Evolutionary conservation across 2,113 vertebrate species (phyloP), one percentile per base, ranked within the genome.

Genomic region (Rhea americana): DNA sequence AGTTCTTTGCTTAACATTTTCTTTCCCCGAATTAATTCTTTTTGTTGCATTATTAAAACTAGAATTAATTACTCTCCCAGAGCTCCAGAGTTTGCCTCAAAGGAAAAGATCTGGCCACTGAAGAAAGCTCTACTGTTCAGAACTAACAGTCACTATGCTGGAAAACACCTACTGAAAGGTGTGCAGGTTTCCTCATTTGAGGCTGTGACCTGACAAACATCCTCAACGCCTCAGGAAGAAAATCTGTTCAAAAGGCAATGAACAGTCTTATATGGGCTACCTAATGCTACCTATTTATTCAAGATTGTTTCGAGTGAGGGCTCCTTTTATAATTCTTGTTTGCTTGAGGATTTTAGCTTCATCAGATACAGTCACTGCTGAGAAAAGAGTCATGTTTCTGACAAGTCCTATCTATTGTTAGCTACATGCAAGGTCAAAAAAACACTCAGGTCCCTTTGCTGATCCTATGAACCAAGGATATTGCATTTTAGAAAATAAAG

Each of bases 341-440:
- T 90, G 73, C 87, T 89, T 91, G 87, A 80, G 55, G 79, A 87
- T 90, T 93, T 95, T 85, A 66, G 63, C 75, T 93, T 82, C 85
- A 91, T 73, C 90, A 89, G 63, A 85, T 51, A 90, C 39, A 87
- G 79, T 47, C 87, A 68, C 48, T 75, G 87, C 66, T 81, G 92
- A 74, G 77, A 74, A 86, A 87, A 90, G 84, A 82, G 85, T 5
- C 4, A 39, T 82, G 82, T 70, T 87, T 94, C 68, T 95, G 90
- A 85, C 55, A 87, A 70, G 55, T 62, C 75, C 87, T 53, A 89
- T 85, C 78, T 82, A 75, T 61, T 91, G 84, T 25, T 89, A 84
- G 95, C 81, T 93, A 94, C 47, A 65, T 47, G 48, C 89, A 93
- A 95, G 74, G 89, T 28, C 83, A 92, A 90, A 94, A 96, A 41